Base-by-base conservation (phyloP, 2,797 vertebrate species). In the Adelosebastes latens region DNA sequence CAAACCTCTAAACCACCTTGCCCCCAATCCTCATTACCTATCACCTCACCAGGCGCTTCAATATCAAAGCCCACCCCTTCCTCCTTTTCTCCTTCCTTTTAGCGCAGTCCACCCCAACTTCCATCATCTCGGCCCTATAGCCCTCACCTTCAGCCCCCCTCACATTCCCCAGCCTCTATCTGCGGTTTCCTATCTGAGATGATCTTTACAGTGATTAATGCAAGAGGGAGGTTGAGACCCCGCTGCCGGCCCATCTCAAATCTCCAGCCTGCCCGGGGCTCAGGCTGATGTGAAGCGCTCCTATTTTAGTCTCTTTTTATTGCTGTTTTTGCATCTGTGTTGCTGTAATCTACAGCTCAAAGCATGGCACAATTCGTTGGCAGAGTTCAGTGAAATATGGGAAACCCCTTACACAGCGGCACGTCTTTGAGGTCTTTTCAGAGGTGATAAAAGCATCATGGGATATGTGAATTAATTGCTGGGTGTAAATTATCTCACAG, bases 201-300 rank as follows among this genome's bases (percentile, higher is more conserved):
- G 80, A 92, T 94, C 66, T 89, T 95, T 93, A 92, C 91, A 89
- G 75, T 90, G 95, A 96, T 96, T 95, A 96, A 96, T 95, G 95
- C 83, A 83, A 70, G 80, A 74, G 93, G 89, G 91, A 92, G 87
- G 90, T 76, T 81, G 83, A 91, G 94, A 93, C 87, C 93, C 85
- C 82, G 81, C 89, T 90, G 75, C 83, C 73, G 90, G 89, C 74
- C 84, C 90, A 83, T 92, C 85, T 83, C 76, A 76, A 67, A 72
- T 81, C 88, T 83, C 62, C 60, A 77, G 77, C 77, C 87, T 83
- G 70, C 84, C 72, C 61, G 77, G 72, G 56, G 67, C 68, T 70
- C 31, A 27, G 77, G 63, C 65, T 84, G 76, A 77, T 11, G 27
- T 53, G 65, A 88, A 72, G 29, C 32, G 11, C 20, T 65, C 65